Conservation (phyloP, 2,113 vertebrate genomes). For the Xyrauchen texanus region DNA sequence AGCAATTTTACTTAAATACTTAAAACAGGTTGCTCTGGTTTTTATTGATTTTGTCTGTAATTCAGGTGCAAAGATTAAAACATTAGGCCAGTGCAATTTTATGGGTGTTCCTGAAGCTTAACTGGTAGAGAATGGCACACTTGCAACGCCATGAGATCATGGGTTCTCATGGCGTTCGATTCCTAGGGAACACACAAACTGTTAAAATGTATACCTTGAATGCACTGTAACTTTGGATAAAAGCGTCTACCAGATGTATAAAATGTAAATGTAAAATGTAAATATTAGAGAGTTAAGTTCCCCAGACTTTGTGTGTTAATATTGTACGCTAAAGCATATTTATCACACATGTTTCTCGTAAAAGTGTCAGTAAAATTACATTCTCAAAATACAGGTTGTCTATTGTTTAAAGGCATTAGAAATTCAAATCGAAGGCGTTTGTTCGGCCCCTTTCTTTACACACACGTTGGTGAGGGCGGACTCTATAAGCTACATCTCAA, state of each 20-base stretch:
- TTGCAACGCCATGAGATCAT: too few species aligned
- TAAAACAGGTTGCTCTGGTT: too few species aligned
- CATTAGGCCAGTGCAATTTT: background rate
- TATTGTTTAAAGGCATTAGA: background rate
- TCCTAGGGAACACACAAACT: too few species aligned
- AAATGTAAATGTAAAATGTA: too few species aligned
- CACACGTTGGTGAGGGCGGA: background rate
- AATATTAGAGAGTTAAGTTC: too few species aligned
- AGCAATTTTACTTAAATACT: too few species aligned
- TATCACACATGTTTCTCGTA: background rate
- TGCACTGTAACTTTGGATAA: background rate
- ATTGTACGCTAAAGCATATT: background rate
- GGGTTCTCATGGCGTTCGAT: too few species aligned
- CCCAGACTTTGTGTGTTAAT: background rate
- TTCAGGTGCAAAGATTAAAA: background rate
- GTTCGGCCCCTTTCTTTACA: background rate
- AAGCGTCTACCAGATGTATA: too few species aligned
- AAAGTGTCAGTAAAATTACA: constrained; percentile 19
- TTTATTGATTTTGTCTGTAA: background rate
- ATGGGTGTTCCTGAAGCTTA: too few species aligned
- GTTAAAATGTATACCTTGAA: background rate
- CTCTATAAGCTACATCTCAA: too few species aligned
- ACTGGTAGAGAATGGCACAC: too few species aligned
- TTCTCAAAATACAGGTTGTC: background rate
- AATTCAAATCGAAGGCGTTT: background rate